Base-by-base conservation (phyloP, 2,797 vertebrate genomes). In the Harpagifer antarcticus region DNA sequence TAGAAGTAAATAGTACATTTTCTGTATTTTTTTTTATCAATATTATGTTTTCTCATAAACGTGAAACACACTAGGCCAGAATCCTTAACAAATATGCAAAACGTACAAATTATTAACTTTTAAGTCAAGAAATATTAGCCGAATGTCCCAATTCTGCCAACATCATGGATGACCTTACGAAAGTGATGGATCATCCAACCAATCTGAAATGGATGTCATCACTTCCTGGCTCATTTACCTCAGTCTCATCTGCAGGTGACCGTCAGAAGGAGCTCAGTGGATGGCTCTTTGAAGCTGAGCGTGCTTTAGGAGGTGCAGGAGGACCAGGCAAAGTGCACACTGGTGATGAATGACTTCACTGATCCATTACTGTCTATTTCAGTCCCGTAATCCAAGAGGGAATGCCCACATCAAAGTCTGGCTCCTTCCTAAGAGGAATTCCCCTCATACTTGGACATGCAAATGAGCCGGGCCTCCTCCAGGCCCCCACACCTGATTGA, bases 341-440 rank as follows among this genome's bases (percentile, higher is more conserved):
- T 83, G 83, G 76, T 93, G 93, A 92, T 92, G 91, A 94, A 94
- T 91, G 88, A 92, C 88, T 93, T 87, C 84, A 88, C 92, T 90
- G 92, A 94, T 93, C 91, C 88, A 90, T 92, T 90, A 90, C 92
- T 90, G 92, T 92, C 94, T 94, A 93, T 93, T 95, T 94, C 87
- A 78, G 90, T 91, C 86, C 80, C 50, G 59, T 87, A 93, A 91
- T 94, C 90, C 93, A 92, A 92, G 87, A 83, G 92, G 93, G 93
- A 95, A 93, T 91, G 91, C 89, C 90, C 89, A 93, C 89, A 90
- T 94, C 91, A 92, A 93, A 93, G 91, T 83, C 91, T 91, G 88
- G 89, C 91, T 90, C 82, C 82, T 86, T 92, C 85, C 88, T 89
- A 86, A 88, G 88, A 93, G 91, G 91, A 92, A 91, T 91, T 93